Evolutionary conservation across 2,113 vertebrate genomes (phyloP), one percentile per base, ranked within the genome.

Genomic region (Typhlomys cinereus): DNA sequence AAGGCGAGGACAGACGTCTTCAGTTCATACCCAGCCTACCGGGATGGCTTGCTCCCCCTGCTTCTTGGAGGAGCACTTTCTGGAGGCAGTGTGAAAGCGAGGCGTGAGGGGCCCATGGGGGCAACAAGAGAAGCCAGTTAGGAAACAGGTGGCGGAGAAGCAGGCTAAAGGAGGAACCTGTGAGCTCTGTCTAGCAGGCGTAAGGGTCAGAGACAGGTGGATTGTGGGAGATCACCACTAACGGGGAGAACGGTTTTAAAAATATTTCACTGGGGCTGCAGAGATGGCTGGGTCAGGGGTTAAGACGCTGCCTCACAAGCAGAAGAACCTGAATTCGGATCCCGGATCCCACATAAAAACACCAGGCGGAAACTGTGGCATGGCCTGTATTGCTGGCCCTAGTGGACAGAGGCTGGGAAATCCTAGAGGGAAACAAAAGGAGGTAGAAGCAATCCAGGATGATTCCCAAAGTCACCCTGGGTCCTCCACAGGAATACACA

Each of bases 21-120:
- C 62, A 64, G 54, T 44, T 20, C 18, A 25, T 0, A 69, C 2
- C 20, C 4, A 23, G 50, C 23, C 13, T 0, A 0, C 15, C 21
- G 48, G 62, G 62, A 61, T 11, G n/a, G 10, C 70, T 23, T 31
- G 66, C 59, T 20, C 52, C 6, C 4, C 2, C 34, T 29, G 50
- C 50, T 81, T 61, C 64, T 13, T 0, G 15, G 52, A 67, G 82
- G 74, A 71, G 62, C 27, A 39, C 2, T 59, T 36, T 69, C 70
- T 50, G n/a, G 20, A 4, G 52, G 46, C 36, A 82, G 20, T 8
- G 17, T 44, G 52, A 90, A 84, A 59, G 64, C 54, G 25, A 31
- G 44, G 44, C 18, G 1, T 17, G 15, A 66, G 48, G 10, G 31
- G 13, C n/a, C 13, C 48, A 17, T 1, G 25, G 20, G 27, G 12